Conservation (phyloP, 2,113 vertebrate species). For the Glaucidium brasilianum region DNA sequence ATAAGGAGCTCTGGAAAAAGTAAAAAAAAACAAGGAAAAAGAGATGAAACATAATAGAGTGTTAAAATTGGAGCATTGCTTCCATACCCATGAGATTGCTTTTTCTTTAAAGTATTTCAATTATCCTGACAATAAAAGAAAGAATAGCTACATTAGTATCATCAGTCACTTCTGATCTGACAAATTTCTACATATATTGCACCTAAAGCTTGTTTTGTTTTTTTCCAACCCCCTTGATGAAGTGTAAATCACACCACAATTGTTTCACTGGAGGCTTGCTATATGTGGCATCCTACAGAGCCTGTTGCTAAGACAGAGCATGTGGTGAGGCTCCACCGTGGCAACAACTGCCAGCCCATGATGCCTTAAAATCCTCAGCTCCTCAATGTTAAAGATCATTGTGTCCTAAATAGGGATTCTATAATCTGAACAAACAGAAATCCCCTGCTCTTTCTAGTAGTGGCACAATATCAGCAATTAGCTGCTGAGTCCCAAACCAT, state of each 20-base stretch:
- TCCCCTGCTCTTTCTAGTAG: neutral
- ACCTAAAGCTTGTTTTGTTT: slow-evolving; percentile 6
- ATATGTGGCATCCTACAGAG: neutral
- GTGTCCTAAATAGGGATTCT: neutral
- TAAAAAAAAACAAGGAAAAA: neutral
- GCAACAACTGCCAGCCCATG: neutral
- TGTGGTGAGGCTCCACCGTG: neutral
- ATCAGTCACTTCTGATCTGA: slow-evolving; percentile 36
- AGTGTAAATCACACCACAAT: neutral
- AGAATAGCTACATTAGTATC: slow-evolving; percentile 32
- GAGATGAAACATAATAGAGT: neutral
- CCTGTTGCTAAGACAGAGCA: neutral
- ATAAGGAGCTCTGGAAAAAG: neutral
- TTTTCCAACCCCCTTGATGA: neutral
- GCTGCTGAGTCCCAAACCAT: neutral
- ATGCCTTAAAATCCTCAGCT: neutral
- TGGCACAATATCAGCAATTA: slow-evolving; percentile 3
- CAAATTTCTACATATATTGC: neutral
- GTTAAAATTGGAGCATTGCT: slow-evolving; percentile 6
- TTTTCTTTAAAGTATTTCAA: slow-evolving; percentile 63
- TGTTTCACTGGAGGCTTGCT: neutral
- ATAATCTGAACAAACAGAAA: slow-evolving; percentile 11
- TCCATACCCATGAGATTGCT: slow-evolving; percentile 1
- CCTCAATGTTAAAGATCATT: neutral
- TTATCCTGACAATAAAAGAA: slow-evolving; percentile 51